Evolutionary conservation across 1,140 invertebrate genomes (phyloP).

Genomic region (Yoshiicerus persimilis): DNA sequence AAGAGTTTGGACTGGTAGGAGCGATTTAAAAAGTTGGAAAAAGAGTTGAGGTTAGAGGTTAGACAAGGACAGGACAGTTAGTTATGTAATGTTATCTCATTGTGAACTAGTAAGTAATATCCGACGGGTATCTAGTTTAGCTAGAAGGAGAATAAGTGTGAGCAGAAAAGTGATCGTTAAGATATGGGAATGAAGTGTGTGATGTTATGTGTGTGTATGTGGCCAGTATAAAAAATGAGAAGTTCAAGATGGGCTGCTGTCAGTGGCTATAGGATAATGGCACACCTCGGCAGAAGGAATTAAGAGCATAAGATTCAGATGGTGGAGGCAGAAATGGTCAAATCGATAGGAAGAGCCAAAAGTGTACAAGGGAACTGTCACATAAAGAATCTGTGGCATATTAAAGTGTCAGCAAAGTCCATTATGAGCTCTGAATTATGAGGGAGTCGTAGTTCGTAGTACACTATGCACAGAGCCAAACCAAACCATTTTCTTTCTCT

Average conservation of each 20-base stretch:
- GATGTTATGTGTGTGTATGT: constrained; percentile 8
- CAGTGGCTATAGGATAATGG: not conserved
- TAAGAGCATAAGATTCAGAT: constrained; percentile 8
- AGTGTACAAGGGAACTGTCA: constrained; percentile 9
- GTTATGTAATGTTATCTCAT: constrained; percentile 16
- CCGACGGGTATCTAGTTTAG: not conserved
- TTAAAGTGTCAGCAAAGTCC: constrained; percentile 40
- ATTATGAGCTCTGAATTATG: constrained; percentile 31
- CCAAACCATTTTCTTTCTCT: not conserved
- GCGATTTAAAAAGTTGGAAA: not conserved
- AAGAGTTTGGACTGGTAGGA: not conserved
- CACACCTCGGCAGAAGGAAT: not conserved
- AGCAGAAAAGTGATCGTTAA: not conserved
- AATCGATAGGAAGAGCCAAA: constrained; percentile 22
- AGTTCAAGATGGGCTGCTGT: constrained; percentile 18
- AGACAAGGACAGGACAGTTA: not conserved
- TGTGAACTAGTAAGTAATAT: not conserved
- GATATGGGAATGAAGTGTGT: not conserved
- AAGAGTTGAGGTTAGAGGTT: not conserved
- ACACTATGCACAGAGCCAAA: not conserved
- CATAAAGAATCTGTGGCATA: constrained; percentile 33
- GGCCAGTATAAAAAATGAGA: not conserved
- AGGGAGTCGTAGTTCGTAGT: not conserved
- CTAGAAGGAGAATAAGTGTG: not conserved
- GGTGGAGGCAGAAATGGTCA: constrained; percentile 8